A percentile compares a stretch with the other conserved stretches of the same genome.
These are phyloP conservation scores for Rugalucina vietnamica DNA, from an alignment of 2,888 invertebrate species.

Conservation along the genomic window DNA sequence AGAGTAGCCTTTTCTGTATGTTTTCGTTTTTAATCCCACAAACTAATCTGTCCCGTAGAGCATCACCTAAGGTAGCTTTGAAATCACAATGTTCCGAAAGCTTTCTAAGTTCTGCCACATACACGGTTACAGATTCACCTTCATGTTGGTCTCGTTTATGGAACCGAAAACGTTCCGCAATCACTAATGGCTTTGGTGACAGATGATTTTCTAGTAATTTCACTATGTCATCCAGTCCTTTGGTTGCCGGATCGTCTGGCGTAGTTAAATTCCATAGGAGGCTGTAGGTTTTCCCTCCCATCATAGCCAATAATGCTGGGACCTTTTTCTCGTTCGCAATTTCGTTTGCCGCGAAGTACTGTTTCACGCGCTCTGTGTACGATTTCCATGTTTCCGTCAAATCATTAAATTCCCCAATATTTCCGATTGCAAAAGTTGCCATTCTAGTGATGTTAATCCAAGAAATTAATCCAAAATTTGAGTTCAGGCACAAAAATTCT, in stretches of 20 bases:
- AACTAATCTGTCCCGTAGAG: conserved; percentile 57
- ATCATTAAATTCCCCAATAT: no score
- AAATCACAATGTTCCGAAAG: conserved; percentile 54
- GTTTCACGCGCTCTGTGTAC: background rate
- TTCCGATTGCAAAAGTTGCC: no score
- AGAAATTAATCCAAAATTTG: no score
- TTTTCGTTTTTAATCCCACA: conserved; percentile 45
- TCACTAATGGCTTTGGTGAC: conserved; percentile 52
- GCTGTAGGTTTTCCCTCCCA: conserved; percentile 54
- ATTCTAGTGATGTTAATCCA: no score
- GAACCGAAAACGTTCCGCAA: conserved; percentile 59
- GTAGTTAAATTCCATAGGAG: conserved; percentile 31
- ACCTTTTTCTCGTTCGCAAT: conserved; percentile 35
- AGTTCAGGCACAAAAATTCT: no score
- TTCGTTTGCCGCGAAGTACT: background rate
- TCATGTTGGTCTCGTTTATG: conserved; percentile 48
- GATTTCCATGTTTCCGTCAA: background rate
- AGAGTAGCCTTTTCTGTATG: conserved; percentile 47
- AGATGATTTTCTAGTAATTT: conserved; percentile 38
- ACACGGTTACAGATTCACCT: conserved; percentile 44
- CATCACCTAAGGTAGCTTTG: conserved; percentile 42
- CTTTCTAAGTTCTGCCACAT: conserved; percentile 49
- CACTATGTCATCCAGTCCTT: conserved; percentile 35
- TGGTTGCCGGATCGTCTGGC: conserved; percentile 47
- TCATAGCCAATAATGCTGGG: conserved; percentile 45